Conservation (phyloP, 1,140 invertebrate species). For the Drosophila aff. region DNA sequence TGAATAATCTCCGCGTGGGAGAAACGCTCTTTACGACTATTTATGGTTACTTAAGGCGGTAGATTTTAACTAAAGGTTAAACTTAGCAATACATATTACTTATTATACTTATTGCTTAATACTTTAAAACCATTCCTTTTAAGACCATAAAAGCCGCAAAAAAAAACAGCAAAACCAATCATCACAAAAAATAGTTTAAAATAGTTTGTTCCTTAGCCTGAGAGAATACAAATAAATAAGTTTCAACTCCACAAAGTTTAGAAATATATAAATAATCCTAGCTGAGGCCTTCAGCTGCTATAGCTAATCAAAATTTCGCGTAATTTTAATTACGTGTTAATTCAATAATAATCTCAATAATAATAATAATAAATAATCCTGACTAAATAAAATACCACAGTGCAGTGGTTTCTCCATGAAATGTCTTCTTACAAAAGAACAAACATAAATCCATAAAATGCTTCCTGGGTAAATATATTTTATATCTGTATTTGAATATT, state of each 20-base stretch:
- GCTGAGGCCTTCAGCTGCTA: no score
- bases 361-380: no score
- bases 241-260: not conserved
- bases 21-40: conserved; percentile 3
- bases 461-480: no score
- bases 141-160: not conserved
- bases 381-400: not conserved
- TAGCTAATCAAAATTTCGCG: no score
- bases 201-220: not conserved
- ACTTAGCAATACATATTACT: not conserved
- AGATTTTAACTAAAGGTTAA: not conserved
- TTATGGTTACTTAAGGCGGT: not conserved
- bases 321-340: no score
- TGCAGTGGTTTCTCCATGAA: accelerated
- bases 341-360: no score
- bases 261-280: no score
- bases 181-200: no score
- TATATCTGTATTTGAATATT: no score
- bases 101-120: not conserved
- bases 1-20: not conserved
- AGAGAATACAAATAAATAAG: not conserved
- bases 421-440: not conserved
- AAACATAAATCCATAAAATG: no score
- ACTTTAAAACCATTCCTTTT: not conserved
- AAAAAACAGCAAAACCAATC: not conserved